Evolutionary conservation across 92 coral and sea anemone genomes (phyloP).

Genomic region (Heteractis magnifica): DNA sequence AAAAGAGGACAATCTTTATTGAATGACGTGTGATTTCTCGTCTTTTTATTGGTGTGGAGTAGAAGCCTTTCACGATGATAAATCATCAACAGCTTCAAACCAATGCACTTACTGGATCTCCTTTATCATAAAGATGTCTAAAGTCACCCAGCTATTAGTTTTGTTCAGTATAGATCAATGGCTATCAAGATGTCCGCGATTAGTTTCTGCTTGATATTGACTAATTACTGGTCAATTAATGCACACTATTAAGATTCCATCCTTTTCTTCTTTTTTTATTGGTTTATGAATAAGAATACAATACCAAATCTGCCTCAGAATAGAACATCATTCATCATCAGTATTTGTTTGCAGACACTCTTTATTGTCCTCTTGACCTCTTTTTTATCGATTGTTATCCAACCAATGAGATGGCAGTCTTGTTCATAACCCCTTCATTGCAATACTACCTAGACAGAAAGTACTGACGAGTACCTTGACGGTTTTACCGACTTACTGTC

Average conservation of each 20-base stretch:
- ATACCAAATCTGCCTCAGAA: not conserved
- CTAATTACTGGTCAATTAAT: not conserved
- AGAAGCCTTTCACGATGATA: too few relatives aligned
- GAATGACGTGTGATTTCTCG: too few relatives aligned
- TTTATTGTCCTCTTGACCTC: conserved; percentile 45
- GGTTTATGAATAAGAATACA: not conserved
- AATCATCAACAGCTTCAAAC: too few relatives aligned
- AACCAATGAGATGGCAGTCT: conserved; percentile 12
- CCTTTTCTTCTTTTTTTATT: not conserved
- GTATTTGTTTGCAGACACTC: conserved; percentile 8
- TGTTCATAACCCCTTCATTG: conserved; percentile 4
- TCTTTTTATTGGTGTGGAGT: too few relatives aligned
- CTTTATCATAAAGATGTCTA: too few relatives aligned
- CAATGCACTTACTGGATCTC: too few relatives aligned
- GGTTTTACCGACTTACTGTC: not conserved
- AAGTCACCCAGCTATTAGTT: not conserved
- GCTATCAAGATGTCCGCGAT: too few relatives aligned
- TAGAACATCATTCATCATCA: not conserved
- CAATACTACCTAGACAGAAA: not conserved
- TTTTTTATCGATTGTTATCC: conserved; percentile 9
- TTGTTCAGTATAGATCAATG: not conserved
- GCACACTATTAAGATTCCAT: not conserved
- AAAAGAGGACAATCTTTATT: too few relatives aligned
- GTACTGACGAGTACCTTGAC: not conserved
- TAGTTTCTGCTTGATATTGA: too few relatives aligned